phyloP scores from a whole-genome alignment of 1,140 invertebrate species.

The Panonychus citri region DNA sequence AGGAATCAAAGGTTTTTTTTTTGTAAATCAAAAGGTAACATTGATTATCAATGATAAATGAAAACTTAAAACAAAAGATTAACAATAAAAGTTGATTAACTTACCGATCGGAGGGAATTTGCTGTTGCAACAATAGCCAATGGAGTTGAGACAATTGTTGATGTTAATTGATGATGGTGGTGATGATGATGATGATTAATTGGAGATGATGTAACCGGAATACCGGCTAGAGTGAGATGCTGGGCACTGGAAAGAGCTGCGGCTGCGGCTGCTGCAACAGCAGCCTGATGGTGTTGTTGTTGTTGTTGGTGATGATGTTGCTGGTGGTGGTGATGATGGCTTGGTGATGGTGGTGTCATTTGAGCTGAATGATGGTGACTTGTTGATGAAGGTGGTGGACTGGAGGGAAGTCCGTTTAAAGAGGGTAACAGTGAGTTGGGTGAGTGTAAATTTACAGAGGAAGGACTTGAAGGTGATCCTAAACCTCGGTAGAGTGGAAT shows the following conservation, averaged over 20 bases:
- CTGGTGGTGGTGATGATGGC: conserved; percentile 19
- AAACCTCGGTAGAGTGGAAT: conserved; percentile 33
- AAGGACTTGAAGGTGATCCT: conserved; percentile 27
- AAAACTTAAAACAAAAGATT: too few species aligned
- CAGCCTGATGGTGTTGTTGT: conserved; percentile 15
- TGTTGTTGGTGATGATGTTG: conserved; percentile 25
- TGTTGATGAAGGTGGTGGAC: conserved; percentile 22
- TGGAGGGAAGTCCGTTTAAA: conserved; percentile 28
- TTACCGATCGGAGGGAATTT: neutral
- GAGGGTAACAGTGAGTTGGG: conserved; percentile 25
- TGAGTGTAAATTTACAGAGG: conserved; percentile 21
- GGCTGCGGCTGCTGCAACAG: conserved; percentile 17
- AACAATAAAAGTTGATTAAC: neutral
- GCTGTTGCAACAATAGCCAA: conserved; percentile 16
- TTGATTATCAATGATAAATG: conserved; percentile 5
- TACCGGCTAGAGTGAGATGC: conserved; percentile 10
- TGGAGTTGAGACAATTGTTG: conserved; percentile 17
- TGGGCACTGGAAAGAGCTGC: conserved; percentile 13
- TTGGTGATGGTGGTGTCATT: conserved; percentile 14
- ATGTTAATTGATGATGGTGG: conserved; percentile 6
- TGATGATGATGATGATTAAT: conserved; percentile 11
- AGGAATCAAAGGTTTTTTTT: too few species aligned
- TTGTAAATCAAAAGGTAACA: too few species aligned
- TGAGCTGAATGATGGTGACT: conserved; percentile 17
- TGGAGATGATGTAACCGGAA: conserved; percentile 1